A percentile compares a stretch with the other conserved stretches of the same genome.
These are phyloP conservation scores for Macrotis lagotis DNA, from an alignment of 2,113 vertebrate genomes.

Conservation along the genomic window DNA sequence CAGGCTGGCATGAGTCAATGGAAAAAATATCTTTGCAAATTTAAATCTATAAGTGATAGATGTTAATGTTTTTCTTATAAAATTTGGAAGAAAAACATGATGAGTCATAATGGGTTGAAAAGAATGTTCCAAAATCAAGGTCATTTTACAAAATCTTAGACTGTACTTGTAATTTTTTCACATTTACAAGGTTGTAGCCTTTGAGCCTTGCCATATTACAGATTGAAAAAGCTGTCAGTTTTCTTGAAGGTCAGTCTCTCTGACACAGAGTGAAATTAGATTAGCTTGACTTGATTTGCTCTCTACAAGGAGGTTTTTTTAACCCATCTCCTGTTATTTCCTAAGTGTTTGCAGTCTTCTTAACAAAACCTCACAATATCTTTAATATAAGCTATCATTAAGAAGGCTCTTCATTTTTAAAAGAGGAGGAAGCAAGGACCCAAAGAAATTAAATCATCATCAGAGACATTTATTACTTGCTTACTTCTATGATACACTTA, in stretches of 20 bases:
- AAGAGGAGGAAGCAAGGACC: background rate
- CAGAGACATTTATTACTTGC: background rate
- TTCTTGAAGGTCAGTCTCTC: constrained; percentile 4
- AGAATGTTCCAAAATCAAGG: background rate
- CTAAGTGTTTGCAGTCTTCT: constrained; percentile 17
- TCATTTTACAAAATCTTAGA: background rate
- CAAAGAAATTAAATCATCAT: background rate
- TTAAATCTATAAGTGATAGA: background rate
- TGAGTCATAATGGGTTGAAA: background rate
- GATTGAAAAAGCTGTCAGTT: constrained; percentile 7
- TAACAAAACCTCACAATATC: constrained; percentile 19
- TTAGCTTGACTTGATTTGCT: constrained; percentile 27
- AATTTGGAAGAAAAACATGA: background rate
- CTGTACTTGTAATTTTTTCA: background rate
- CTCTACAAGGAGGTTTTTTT: background rate
- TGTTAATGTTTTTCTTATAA: background rate
- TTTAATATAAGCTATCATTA: background rate
- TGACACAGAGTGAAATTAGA: constrained; percentile 1
- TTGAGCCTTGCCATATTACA: background rate
- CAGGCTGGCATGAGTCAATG: background rate
- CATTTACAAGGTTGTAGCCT: background rate
- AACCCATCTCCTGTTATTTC: background rate
- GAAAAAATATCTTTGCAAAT: background rate
- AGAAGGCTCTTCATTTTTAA: background rate
- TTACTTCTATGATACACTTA: background rate